Conservation (phyloP, 2,888 invertebrate species). For the Tachina lurida region DNA sequence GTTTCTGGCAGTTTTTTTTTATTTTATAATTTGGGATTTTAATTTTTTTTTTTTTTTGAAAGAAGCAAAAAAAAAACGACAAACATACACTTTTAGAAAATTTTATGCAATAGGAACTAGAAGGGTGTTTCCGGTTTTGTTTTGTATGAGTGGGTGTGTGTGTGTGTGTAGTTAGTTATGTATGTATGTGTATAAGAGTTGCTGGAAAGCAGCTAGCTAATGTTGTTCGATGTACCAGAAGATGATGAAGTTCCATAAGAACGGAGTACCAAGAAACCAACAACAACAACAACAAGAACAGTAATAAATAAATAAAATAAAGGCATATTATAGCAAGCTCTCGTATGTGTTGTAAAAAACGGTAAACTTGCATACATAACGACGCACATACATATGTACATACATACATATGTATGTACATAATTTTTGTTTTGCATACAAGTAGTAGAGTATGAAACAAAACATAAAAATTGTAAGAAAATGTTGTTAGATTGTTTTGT, state of each 20-base stretch:
- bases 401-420: background rate
- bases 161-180: constrained; percentile 37
- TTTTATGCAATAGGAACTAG: constrained; percentile 71
- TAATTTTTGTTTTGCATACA: constrained; percentile 58
- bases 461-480: constrained; percentile 54
- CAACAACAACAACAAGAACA: constrained; percentile 36
- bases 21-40: constrained; percentile 73
- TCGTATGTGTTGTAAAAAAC: constrained; percentile 53
- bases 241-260: constrained; percentile 58
- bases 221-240: constrained; percentile 53
- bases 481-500: constrained; percentile 63
- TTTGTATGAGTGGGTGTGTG: constrained; percentile 25
- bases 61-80: constrained; percentile 39
- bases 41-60: constrained; percentile 58
- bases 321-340: constrained; percentile 59
- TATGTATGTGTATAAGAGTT: constrained; percentile 11
- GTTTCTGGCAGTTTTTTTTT: constrained; percentile 42
- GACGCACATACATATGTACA: background rate
- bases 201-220: constrained; percentile 47
- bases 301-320: constrained; percentile 63
- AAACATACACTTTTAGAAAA: constrained; percentile 50
- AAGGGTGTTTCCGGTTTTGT: constrained; percentile 74
- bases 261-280: constrained; percentile 43
- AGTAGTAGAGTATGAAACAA: constrained; percentile 60
- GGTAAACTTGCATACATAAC: constrained; percentile 10